Conservation (phyloP, 2,797 vertebrate species). For the Pangasius sanitwongsei region DNA sequence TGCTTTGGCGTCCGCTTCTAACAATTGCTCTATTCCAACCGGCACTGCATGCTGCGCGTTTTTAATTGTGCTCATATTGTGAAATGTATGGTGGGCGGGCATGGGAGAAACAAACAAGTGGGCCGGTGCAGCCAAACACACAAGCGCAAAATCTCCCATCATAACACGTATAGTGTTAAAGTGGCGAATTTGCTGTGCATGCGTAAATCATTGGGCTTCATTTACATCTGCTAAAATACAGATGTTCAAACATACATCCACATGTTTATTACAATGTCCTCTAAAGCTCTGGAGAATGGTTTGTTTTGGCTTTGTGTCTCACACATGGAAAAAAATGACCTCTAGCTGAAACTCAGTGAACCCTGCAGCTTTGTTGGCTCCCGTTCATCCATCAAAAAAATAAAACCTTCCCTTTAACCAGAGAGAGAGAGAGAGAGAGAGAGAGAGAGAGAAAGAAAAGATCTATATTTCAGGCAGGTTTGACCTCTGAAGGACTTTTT, state of each 20-base stretch:
- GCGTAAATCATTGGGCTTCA: constrained; percentile 11
- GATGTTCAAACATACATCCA: constrained; percentile 48
- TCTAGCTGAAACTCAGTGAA: constrained; percentile 35
- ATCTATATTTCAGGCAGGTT: constrained; percentile 25
- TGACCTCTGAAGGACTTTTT: constrained; percentile 41
- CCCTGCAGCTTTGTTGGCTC: constrained; percentile 30
- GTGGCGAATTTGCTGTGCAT: not conserved
- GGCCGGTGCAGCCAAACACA: not conserved
- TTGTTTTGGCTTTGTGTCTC: constrained; percentile 27
- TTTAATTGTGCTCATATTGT: constrained; percentile 40
- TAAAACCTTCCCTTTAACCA: constrained; percentile 30
- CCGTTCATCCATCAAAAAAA: constrained; percentile 32
- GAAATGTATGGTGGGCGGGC: constrained; percentile 7
- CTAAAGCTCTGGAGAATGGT: not conserved
- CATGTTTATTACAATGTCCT: constrained; percentile 18
- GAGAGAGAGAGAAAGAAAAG: not conserved
- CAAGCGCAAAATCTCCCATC: not conserved
- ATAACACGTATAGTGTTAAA: not conserved
- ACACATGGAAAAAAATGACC: constrained; percentile 4
- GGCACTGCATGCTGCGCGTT: constrained; percentile 15
- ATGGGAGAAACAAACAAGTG: not conserved
- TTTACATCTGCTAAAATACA: constrained; percentile 43
- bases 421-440: not conserved
- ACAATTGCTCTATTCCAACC: constrained; percentile 20
- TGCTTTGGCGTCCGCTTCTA: constrained; percentile 26